phyloP scores from a whole-genome alignment of 2,797 vertebrate genomes.

The Echiichthys vipera region DNA sequence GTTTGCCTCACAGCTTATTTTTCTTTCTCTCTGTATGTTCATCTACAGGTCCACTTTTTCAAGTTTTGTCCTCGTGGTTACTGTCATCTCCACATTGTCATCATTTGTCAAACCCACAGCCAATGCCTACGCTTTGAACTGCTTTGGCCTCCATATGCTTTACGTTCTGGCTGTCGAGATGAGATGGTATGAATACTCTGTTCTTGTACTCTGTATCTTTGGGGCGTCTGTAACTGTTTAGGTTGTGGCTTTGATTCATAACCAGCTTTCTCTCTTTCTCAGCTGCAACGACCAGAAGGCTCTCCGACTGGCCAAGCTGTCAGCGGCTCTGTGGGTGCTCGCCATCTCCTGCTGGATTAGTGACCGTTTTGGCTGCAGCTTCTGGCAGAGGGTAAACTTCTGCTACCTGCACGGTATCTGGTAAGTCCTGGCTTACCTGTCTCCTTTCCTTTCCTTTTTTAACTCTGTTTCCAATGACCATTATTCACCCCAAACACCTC shows the following conservation, averaged over 20 bases:
- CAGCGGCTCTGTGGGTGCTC: constrained; percentile 86
- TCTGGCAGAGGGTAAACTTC: constrained; percentile 92
- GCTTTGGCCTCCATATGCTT: constrained; percentile 88
- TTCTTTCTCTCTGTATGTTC: background rate
- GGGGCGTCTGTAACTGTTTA: background rate
- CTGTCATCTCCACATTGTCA: constrained; percentile 83
- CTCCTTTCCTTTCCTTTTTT: background rate
- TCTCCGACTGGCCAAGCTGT: constrained; percentile 77
- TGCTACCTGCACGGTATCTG: constrained; percentile 95
- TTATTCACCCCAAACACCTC: background rate
- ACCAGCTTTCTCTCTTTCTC: background rate
- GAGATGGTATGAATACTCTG: constrained; percentile 81
- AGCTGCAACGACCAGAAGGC: constrained; percentile 87
- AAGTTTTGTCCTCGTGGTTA: constrained; percentile 76
- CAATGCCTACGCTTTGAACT: constrained; percentile 93
- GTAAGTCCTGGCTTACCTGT: constrained; percentile 74
- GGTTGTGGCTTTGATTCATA: background rate
- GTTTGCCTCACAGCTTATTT: background rate
- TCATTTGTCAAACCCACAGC: constrained; percentile 90
- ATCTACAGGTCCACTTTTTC: constrained; percentile 85
- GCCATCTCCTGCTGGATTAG: constrained; percentile 94
- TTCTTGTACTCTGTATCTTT: too few species aligned
- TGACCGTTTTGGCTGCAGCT: constrained; percentile 89
- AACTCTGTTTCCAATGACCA: background rate
- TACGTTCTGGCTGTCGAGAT: constrained; percentile 85